Conservation (phyloP, 2,888 invertebrate genomes). For the Drosophila diplacantha region DNA sequence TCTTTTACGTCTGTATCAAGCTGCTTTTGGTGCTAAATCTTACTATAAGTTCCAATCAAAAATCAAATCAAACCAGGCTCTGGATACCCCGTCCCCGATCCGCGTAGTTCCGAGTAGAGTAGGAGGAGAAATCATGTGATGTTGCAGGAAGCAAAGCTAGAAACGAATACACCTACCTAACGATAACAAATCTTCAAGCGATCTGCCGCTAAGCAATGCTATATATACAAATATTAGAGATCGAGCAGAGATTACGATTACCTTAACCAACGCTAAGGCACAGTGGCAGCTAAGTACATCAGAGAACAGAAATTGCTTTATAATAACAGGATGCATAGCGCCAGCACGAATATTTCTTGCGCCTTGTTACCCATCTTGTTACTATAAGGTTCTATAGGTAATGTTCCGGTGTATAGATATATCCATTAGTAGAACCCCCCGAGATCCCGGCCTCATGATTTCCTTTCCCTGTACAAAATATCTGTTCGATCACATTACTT, state of each 20-base stretch:
- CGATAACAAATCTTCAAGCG: slow-evolving; percentile 41
- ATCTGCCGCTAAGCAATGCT: slow-evolving; percentile 33
- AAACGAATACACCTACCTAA: slow-evolving; percentile 70
- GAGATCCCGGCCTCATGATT: slow-evolving; percentile 13
- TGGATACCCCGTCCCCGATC: slow-evolving; percentile 19
- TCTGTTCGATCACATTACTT: slow-evolving; percentile 28
- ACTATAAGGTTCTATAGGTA: slow-evolving; percentile 1
- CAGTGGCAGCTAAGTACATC: slow-evolving; percentile 16
- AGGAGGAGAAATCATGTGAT: slow-evolving; percentile 61
- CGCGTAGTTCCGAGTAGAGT: slow-evolving; percentile 21
- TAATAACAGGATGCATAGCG: not conserved
- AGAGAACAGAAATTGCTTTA: not conserved
- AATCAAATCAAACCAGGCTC: slow-evolving; percentile 31
- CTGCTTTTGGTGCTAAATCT: slow-evolving; percentile 67
- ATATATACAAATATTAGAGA: slow-evolving; percentile 35
- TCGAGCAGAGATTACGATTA: slow-evolving; percentile 9
- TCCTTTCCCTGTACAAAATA: slow-evolving; percentile 29
- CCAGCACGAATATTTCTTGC: too few relatives aligned
- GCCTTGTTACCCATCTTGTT: not conserved
- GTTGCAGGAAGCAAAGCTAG: slow-evolving; percentile 70
- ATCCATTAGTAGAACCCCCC: slow-evolving; percentile 12
- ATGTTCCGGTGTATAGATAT: slow-evolving; percentile 32
- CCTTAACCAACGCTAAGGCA: slow-evolving; percentile 7
- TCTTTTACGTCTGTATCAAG: slow-evolving; percentile 55
- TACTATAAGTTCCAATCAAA: slow-evolving; percentile 53